Conservation (phyloP, 2,797 vertebrate genomes). For the Columba guinea region DNA sequence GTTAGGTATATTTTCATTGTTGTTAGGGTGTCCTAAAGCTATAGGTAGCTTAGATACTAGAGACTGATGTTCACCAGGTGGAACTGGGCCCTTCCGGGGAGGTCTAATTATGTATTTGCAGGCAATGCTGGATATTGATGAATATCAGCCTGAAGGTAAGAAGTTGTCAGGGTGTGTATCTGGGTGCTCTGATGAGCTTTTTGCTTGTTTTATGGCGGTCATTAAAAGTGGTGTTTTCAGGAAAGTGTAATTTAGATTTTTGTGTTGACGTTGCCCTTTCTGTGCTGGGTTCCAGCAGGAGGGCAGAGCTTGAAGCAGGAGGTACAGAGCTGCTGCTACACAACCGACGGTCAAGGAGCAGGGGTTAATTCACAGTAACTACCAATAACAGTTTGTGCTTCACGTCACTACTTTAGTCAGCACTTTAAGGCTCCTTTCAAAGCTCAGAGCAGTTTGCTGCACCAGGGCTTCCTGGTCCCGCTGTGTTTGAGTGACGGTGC, state of each 20-base stretch:
- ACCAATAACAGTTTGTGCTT: neutral
- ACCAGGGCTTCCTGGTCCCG: neutral
- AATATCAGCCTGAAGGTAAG: neutral
- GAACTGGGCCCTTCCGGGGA: neutral
- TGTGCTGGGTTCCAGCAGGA: neutral
- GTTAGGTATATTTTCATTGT: fast-evolving
- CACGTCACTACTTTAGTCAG: neutral
- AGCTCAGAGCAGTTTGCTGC: fast-evolving
- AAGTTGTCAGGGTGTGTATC: fast-evolving
- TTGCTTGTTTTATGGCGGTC: fast-evolving
- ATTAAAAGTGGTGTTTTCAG: fast-evolving
- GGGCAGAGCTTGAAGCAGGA: neutral
- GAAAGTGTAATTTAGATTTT: neutral
- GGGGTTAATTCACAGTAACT: neutral
- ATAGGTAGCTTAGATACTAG: neutral
- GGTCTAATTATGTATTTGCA: no score
- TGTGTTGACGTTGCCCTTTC: neutral
- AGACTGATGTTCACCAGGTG: neutral
- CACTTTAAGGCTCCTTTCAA: neutral
- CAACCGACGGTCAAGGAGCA: neutral
- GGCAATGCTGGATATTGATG: neutral
- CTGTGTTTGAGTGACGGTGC: neutral
- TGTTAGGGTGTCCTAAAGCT: neutral
- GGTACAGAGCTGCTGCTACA: neutral
- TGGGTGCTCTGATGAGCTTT: neutral